A percentile compares a stretch with the other conserved stretches of the same genome.
phyloP scores from a whole-genome alignment of 2,888 invertebrate genomes.

The Antitype chi region DNA sequence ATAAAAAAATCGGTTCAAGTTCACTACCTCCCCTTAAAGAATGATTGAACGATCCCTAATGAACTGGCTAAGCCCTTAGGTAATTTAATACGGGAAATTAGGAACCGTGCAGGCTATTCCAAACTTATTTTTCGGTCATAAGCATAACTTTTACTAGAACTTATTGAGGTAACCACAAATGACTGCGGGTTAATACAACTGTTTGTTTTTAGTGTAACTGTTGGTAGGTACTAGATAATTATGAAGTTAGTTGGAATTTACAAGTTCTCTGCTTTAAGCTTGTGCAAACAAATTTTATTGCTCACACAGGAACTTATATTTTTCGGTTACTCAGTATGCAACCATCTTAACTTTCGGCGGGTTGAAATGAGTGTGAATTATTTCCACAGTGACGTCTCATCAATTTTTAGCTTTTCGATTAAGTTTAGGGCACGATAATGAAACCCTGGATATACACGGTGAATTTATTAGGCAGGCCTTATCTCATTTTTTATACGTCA shows the following conservation, averaged over 20 bases:
- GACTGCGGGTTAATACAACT: not conserved
- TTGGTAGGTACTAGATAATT: not conserved
- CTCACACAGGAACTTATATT: not conserved
- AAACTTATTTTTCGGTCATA: slow-evolving; percentile 7
- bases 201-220: not conserved
- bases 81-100: slow-evolving; percentile 78
- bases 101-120: slow-evolving; percentile 72
- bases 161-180: not conserved
- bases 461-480: slow-evolving; percentile 72
- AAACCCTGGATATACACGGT: slow-evolving; percentile 63
- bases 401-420: slow-evolving; percentile 81
- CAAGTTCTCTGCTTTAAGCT: not conserved
- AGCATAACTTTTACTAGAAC: slow-evolving; percentile 2
- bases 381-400: slow-evolving; percentile 79
- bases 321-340: slow-evolving; percentile 25
- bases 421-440: slow-evolving; percentile 77
- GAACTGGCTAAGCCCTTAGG: slow-evolving; percentile 84
- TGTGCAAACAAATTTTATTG: not conserved
- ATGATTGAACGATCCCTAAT: slow-evolving; percentile 86
- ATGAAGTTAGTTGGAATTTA: not conserved
- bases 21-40: slow-evolving; percentile 74
- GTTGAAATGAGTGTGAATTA: slow-evolving; percentile 72
- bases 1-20: slow-evolving; percentile 57
- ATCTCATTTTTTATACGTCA: slow-evolving; percentile 58
- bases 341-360: slow-evolving; percentile 41